Evolutionary conservation across 92 coral and sea anemone species (phyloP), one percentile per base, ranked within the genome.

Genomic region (Meandrina meandrites): DNA sequence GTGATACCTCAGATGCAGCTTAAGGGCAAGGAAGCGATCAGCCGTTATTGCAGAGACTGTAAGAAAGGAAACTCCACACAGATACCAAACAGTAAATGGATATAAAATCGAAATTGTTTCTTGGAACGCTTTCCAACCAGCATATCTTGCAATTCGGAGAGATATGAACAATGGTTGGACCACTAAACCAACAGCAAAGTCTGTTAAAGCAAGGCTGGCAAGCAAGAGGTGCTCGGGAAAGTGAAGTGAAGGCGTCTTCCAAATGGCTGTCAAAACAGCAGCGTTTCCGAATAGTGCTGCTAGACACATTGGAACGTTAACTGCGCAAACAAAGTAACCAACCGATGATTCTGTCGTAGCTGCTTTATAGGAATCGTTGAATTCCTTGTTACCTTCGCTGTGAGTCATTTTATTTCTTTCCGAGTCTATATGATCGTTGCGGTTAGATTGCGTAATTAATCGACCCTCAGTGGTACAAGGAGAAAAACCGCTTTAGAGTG

Each of bases 161-260:
- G 24, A 31, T 19, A 71, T 71, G 10, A 15, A 71, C 47, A 71
- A 37, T 15, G 76, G 76, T 16, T 71, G 76, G 27, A 71, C 45
- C 0, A 76, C 21, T 76, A 76, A 76, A 10, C 80, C 80, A 47
- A 76, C 80, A 12, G 80, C 80, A 27, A 76, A 76, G 34, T 76
- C 80, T 5, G 80, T 37, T 32, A 76, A 10, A 16, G 80, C 80
- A 22, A 76, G 80, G 36, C 40, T 76, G 19, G 56, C 53, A 1
- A 76, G 11, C 56, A 76, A 47, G 34, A 76, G 18, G 80, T 21
- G 18, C 1, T 18, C 57, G 28, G 60, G 32, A n/a, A 36, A 8
- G 21, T 76, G 80, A 0, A 76, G 40, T 14, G 80, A 76, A n/a
- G 60, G 30, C 40, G 80, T 76, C 56, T 45, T 76, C 56, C 80